Evolutionary conservation across 2,888 invertebrate species (phyloP), one percentile per base, ranked within the genome.

Genomic region (Epistrophella euchroma): DNA sequence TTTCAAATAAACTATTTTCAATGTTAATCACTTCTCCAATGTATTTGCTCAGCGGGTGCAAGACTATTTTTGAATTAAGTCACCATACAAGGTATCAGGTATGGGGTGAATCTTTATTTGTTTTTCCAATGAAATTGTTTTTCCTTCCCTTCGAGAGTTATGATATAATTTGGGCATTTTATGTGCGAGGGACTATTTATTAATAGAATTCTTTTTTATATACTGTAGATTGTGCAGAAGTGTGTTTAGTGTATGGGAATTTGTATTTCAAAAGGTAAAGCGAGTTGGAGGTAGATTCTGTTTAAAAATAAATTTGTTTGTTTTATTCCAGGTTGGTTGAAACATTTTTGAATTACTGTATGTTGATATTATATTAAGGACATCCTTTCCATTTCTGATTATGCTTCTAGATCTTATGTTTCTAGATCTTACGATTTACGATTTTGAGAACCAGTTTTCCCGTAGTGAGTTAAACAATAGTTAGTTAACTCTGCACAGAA

Each of bases 91-190:
- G n/a, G 32, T 79, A 43, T 66, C 55, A 28, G 37, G 82, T 71
- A 86, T 82, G 82, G 82, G 86, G 82, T 78, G 86, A 50, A 56
- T 77, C 72, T n/a, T 71, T 70, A 45, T 72, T 15, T 68, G 17
- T 11, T 40, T 22, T 45, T 40, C 7, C 13, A 35, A 32, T 19
- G 15, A 11, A 40, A 60, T 40, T 40, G 37, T 40, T 60, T 60
- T 60, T 15, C 9, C 17, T 60, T 9, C 13, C 35, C 35, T 22
- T 22, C 25, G 15, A 15, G 13, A 3, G 37, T 40, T 37, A 50
- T 47, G 70, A 22, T 7, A 22, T 66, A 66, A 72, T 55, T 73
- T 83, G n/a, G 28, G 35, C 13, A 43, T 72, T 60, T 32, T 25
- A 7, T 35, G 22, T 66, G 64, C 74, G 71, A 71, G 71, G 68